Evolutionary conservation across 37 sponge, comb jelly and placozoan genomes (phyloP).

Genomic region (Diacarnus erythraeanus): DNA sequence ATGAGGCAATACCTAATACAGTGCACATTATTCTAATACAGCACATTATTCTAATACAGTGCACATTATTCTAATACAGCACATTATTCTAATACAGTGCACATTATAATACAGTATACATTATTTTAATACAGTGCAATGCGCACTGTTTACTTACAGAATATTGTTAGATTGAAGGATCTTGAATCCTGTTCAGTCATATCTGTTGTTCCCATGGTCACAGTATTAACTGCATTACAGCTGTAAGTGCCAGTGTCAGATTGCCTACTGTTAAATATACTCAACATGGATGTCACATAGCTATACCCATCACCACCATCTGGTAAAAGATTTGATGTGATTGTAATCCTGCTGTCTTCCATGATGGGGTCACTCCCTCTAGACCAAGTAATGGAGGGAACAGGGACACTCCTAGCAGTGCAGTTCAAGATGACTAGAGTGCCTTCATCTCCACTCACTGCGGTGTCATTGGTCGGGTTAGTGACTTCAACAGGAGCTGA

Average conservation of each 20-base stretch:
- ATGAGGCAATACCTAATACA: too few relatives aligned
- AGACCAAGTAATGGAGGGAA: slow-evolving; percentile 44
- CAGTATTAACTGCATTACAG: slow-evolving; percentile 36
- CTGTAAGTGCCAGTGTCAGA: slow-evolving; percentile 48
- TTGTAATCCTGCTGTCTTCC: not conserved
- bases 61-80: too few relatives aligned
- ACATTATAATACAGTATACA: too few relatives aligned
- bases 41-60: too few relatives aligned
- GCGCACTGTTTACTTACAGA: slow-evolving; percentile 37
- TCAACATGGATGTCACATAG: slow-evolving; percentile 9
- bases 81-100: too few relatives aligned
- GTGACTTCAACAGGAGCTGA: slow-evolving; percentile 22
- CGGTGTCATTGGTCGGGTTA: not conserved
- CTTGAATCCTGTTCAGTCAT: too few relatives aligned
- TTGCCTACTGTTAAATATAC: not conserved
- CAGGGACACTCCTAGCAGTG: slow-evolving; percentile 42
- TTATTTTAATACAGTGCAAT: too few relatives aligned
- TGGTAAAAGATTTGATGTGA: not conserved
- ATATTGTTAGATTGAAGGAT: slow-evolving; percentile 16
- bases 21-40: too few relatives aligned
- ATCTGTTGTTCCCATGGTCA: too few relatives aligned
- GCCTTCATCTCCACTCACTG: slow-evolving; percentile 3
- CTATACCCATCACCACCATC: not conserved
- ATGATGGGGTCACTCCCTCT: not conserved
- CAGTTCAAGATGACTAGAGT: slow-evolving; percentile 24